phyloP scores from a whole-genome alignment of 2,113 vertebrate species.

The Crotalus helleri region DNA sequence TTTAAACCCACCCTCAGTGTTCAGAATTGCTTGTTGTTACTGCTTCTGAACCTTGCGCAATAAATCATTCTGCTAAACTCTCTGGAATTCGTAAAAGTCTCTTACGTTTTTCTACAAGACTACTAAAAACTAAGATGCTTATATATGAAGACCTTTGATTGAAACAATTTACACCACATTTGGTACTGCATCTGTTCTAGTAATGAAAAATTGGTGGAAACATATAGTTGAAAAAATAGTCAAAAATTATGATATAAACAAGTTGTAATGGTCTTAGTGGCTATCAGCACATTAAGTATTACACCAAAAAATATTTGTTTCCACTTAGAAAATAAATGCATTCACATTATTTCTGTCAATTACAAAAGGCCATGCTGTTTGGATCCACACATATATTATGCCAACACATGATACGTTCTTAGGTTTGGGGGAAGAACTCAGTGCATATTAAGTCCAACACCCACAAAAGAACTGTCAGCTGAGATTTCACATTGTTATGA shows the following conservation, averaged over 20 bases:
- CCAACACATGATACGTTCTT: not conserved
- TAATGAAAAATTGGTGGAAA: not conserved
- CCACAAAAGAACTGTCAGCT: not conserved
- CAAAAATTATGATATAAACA: not conserved
- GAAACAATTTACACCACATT: not conserved
- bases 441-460: not conserved
- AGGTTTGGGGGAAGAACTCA: not conserved
- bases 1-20: too few relatives aligned
- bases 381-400: not conserved
- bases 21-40: too few relatives aligned
- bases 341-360: not conserved
- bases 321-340: not conserved
- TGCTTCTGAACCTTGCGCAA: too few relatives aligned
- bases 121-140: not conserved
- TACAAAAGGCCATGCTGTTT: not conserved
- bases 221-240: not conserved
- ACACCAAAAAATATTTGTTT: not conserved
- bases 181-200: not conserved
- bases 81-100: too few relatives aligned
- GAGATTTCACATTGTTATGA: not conserved
- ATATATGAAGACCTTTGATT: not conserved
- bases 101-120: too few relatives aligned
- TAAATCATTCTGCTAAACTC: too few relatives aligned
- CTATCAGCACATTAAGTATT: not conserved
- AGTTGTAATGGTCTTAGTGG: not conserved